Percentiles rank a stretch among this genome's conserved stretches.
These are phyloP conservation scores for Pygocentrus nattereri DNA, from an alignment of 2,797 vertebrate genomes.

Conservation along the genomic window DNA sequence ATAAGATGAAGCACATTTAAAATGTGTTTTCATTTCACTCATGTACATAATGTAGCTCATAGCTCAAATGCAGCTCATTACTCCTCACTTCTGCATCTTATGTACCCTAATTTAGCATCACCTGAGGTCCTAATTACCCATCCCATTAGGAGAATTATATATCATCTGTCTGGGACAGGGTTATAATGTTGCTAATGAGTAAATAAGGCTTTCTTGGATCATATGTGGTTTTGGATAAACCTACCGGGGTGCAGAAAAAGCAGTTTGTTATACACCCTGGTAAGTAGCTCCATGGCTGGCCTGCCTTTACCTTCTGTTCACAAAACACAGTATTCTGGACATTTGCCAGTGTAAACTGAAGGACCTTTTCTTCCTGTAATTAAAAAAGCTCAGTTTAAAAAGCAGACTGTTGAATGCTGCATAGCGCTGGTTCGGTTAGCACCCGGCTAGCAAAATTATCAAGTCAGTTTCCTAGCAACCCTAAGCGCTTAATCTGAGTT, in stretches of 20 bases:
- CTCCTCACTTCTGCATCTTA: neutral
- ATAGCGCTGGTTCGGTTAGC: neutral
- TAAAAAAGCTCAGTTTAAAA: neutral
- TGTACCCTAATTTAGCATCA: neutral
- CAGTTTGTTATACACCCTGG: neutral
- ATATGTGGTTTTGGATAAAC: conserved; percentile 10
- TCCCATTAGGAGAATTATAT: conserved; percentile 17
- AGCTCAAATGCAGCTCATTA: neutral
- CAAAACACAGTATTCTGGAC: neutral
- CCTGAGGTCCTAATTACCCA: conserved; percentile 30
- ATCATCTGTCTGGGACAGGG: conserved; percentile 10
- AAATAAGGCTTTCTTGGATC: neutral
- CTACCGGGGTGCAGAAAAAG: neutral
- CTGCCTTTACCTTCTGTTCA: neutral
- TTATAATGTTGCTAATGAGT: conserved; percentile 30
- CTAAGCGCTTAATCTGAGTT: conserved; percentile 37
- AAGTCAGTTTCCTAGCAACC: conserved; percentile 60
- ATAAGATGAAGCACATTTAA: neutral
- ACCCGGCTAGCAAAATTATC: neutral
- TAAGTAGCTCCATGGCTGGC: neutral
- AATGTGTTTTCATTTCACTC: neutral
- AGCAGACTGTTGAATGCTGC: neutral
- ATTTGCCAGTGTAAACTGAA: neutral
- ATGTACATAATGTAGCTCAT: neutral
- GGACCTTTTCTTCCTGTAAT: neutral